A percentile compares a stretch with the other conserved stretches of the same genome.
Evolutionary conservation across 2,113 vertebrate genomes (phyloP).

Genomic region (Halcyon malimbica): DNA sequence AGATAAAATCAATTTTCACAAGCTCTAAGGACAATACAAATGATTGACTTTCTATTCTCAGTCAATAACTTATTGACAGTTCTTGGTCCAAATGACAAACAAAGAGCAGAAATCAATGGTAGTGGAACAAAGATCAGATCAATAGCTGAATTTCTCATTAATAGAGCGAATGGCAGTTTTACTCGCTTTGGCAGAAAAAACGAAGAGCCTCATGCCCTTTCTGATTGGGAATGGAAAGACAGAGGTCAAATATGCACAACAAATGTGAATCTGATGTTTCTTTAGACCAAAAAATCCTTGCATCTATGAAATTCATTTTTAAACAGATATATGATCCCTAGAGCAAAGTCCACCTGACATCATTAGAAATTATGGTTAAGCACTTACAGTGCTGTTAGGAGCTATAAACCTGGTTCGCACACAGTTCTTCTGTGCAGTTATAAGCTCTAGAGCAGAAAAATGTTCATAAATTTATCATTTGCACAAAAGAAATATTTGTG

Average conservation of each 20-base stretch:
- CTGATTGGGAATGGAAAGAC: slow-evolving; percentile 39
- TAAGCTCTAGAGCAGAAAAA: not conserved
- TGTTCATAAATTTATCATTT: not conserved
- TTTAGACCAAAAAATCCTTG: slow-evolving; percentile 70
- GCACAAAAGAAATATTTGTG: not conserved
- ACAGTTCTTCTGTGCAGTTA: not conserved
- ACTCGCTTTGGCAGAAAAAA: slow-evolving; percentile 65
- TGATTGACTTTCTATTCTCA: slow-evolving; percentile 46
- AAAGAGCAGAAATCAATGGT: slow-evolving; percentile 36
- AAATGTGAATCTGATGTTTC: slow-evolving; percentile 63
- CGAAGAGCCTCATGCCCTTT: not conserved
- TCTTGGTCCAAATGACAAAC: slow-evolving; percentile 39
- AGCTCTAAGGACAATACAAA: slow-evolving; percentile 50
- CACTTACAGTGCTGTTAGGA: not conserved
- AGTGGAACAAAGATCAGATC: slow-evolving; percentile 59
- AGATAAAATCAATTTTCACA: slow-evolving; percentile 30
- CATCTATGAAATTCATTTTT: slow-evolving; percentile 76
- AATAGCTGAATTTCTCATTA: slow-evolving; percentile 66
- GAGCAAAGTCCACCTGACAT: slow-evolving; percentile 31
- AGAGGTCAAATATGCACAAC: slow-evolving; percentile 64
- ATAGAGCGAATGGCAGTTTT: slow-evolving; percentile 58
- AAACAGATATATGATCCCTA: slow-evolving; percentile 63
- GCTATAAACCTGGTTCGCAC: not conserved
- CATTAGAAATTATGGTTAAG: slow-evolving; percentile 53
- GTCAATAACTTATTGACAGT: slow-evolving; percentile 63